Percentiles rank a stretch among this genome's conserved stretches.
Conservation (phyloP, 2,888 invertebrate genomes). For the Ochropleura leucogaster region DNA sequence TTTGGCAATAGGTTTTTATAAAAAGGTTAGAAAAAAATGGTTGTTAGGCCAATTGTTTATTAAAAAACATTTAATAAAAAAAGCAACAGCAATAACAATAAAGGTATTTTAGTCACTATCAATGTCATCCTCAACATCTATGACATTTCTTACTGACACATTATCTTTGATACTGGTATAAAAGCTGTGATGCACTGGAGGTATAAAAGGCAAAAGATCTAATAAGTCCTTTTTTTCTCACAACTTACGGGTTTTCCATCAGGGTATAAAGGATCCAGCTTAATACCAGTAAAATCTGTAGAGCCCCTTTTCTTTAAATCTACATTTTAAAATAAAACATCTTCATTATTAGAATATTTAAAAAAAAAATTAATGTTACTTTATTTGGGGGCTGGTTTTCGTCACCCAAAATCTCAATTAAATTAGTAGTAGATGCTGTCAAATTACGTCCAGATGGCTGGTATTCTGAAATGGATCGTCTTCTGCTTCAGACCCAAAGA, state of each 20-base stretch:
- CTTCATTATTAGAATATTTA: slow-evolving; percentile 44
- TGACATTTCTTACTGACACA: slow-evolving; percentile 47
- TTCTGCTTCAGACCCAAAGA: slow-evolving; percentile 37
- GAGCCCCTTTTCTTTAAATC: slow-evolving; percentile 51
- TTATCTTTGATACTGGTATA: slow-evolving; percentile 50
- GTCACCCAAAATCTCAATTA: slow-evolving; percentile 1
- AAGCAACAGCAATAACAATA: slow-evolving; percentile 14
- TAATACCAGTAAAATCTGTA: slow-evolving; percentile 31
- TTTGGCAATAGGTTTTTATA: slow-evolving; percentile 28
- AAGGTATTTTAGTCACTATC: slow-evolving; percentile 35
- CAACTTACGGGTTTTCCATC: slow-evolving; percentile 54
- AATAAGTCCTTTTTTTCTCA: slow-evolving; percentile 58
- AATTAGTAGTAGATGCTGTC: slow-evolving; percentile 8
- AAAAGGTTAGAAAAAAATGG: slow-evolving; percentile 10
- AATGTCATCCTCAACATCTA: slow-evolving; percentile 39
- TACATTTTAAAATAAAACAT: slow-evolving; percentile 48
- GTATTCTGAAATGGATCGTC: slow-evolving; percentile 38
- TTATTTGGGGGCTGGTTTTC: slow-evolving; percentile 12
- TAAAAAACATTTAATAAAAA: slow-evolving; percentile 10
- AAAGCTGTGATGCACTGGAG: slow-evolving; percentile 51
- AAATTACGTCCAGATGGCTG: slow-evolving; percentile 30
- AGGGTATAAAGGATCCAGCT: slow-evolving; percentile 59
- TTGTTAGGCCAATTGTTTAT: background rate
- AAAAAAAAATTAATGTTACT: slow-evolving; percentile 40
- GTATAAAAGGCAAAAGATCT: slow-evolving; percentile 58